Conservation (phyloP, 2,888 invertebrate species). For the Agrypnus murinus region DNA sequence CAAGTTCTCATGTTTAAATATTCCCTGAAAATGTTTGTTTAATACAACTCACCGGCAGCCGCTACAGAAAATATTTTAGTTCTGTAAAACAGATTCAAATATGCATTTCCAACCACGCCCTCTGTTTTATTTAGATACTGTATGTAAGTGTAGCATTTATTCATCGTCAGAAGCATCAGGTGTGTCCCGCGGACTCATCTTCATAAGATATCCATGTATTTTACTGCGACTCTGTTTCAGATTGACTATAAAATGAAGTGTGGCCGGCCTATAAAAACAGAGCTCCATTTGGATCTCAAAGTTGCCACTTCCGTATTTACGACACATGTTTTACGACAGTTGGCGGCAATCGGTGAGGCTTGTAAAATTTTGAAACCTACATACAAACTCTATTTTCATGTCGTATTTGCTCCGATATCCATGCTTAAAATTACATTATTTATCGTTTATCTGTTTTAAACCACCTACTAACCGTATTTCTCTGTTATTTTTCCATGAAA, state of each 20-base stretch:
- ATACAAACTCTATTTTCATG: constrained; percentile 39
- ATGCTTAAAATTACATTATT: constrained; percentile 31
- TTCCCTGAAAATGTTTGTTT: constrained; percentile 3
- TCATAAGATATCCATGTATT: constrained; percentile 46
- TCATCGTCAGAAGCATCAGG: constrained; percentile 33
- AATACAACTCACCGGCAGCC: too few relatives aligned
- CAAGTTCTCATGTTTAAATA: constrained; percentile 4
- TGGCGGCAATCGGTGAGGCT: constrained; percentile 50
- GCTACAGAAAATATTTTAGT: background rate
- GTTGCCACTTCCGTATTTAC: constrained; percentile 56
- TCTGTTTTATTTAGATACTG: background rate
- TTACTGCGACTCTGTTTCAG: constrained; percentile 48
- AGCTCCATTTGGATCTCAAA: constrained; percentile 50
- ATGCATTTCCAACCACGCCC: background rate
- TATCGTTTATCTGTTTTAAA: constrained; percentile 22
- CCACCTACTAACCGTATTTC: background rate
- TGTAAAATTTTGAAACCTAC: constrained; percentile 41
- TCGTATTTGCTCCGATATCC: constrained; percentile 10
- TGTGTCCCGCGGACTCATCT: constrained; percentile 42
- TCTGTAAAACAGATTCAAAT: background rate
- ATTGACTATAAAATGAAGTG: constrained; percentile 58
- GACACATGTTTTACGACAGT: constrained; percentile 51
- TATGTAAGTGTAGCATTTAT: constrained; percentile 30
- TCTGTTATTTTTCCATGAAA: background rate
- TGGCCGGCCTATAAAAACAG: constrained; percentile 52